phyloP scores from a whole-genome alignment of 1,140 invertebrate species.

The Caerostris extrusa region DNA sequence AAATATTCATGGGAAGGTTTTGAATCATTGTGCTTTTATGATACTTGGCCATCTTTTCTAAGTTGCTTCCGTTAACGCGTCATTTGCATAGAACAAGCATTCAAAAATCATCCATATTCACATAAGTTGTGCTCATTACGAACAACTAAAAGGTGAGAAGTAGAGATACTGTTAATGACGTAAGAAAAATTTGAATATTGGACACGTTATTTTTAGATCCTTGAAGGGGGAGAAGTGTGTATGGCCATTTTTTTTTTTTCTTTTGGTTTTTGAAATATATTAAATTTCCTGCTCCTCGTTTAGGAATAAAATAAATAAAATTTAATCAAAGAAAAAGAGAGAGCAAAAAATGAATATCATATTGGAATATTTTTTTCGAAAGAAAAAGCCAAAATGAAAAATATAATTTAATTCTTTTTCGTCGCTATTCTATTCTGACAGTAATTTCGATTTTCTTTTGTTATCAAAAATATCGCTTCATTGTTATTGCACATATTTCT shows the following conservation, averaged over 20 bases:
- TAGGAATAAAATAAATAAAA: not conserved
- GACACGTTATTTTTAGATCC: constrained; percentile 28
- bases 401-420: not conserved
- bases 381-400: not conserved
- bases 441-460: no score
- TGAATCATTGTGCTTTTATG: not conserved
- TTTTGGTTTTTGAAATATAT: not conserved
- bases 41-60: not conserved
- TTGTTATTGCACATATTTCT: no score
- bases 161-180: constrained; percentile 7
- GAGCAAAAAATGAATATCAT: not conserved
- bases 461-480: no score
- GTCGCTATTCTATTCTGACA: no score
- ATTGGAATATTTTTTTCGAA: not conserved
- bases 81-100: constrained; percentile 56
- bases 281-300: not conserved
- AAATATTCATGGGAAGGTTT: constrained; percentile 9
- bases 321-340: not conserved
- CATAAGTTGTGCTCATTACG: constrained; percentile 43
- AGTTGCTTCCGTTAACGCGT: constrained; percentile 14
- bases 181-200: constrained; percentile 42
- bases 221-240: not conserved
- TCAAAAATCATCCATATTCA: constrained; percentile 51
- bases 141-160: not conserved
- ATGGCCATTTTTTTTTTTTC: not conserved